These are phyloP conservation scores for Vannuccia rotundouncinata DNA, from an alignment of 2,888 invertebrate species.

Conservation along the genomic window DNA sequence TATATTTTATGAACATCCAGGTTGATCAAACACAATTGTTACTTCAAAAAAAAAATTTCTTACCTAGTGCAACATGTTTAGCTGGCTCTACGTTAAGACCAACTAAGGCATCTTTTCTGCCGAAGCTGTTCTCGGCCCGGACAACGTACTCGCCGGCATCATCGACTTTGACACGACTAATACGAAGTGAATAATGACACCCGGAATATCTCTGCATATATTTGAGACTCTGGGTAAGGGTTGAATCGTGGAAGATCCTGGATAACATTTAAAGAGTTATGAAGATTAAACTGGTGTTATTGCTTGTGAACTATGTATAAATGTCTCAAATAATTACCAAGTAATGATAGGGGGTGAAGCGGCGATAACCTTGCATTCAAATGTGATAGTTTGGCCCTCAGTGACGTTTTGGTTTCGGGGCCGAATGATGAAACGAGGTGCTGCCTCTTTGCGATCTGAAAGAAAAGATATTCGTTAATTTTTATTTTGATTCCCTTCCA, in stretches of 20 bases:
- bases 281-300: no score
- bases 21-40: no score
- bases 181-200: slow-evolving; percentile 92
- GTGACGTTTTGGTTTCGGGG: slow-evolving; percentile 90
- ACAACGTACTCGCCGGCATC: slow-evolving; percentile 96
- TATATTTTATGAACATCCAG: not conserved
- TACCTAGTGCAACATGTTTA: not conserved
- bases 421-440: slow-evolving; percentile 92
- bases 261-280: not conserved
- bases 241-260: slow-evolving; percentile 23
- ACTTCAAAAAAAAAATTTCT: no score
- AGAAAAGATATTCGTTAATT: no score
- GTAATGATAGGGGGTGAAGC: slow-evolving; percentile 89
- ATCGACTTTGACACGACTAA: slow-evolving; percentile 86
- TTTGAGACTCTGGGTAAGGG: slow-evolving; percentile 86
- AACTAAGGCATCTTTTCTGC: slow-evolving; percentile 50
- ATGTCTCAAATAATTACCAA: slow-evolving; percentile 71
- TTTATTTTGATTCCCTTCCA: no score
- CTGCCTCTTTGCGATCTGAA: slow-evolving; percentile 87
- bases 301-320: no score
- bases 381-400: slow-evolving; percentile 92
- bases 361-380: slow-evolving; percentile 86
- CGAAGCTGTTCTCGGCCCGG: slow-evolving; percentile 76
- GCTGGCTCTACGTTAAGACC: slow-evolving; percentile 50
- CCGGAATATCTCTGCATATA: slow-evolving; percentile 95